Evolutionary conservation across 2,113 vertebrate genomes (phyloP), one percentile per base, ranked within the genome.

Genomic region (Corvus moneduloides): DNA sequence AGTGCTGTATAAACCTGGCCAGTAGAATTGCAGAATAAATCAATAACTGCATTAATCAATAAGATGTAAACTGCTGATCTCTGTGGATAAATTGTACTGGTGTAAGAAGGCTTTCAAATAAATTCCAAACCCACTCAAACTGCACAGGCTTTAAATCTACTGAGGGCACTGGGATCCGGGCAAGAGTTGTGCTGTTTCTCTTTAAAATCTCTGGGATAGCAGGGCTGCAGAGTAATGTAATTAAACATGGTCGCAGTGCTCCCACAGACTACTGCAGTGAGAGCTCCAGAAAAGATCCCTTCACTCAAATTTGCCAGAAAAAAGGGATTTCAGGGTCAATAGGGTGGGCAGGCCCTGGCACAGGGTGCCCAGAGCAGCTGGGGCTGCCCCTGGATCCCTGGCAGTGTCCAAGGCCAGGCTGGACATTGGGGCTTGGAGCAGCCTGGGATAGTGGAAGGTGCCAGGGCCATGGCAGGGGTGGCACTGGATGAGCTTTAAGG

Each of bases 21-120:
- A 72, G 79, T 68, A 96, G 84, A 97, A 95, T 96, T 52, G 5
- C 39, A 55, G 92, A 66, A 94, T 91, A 84, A 92, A 94, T 97
- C 96, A 92, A 95, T 96, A 96, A 56, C 73, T 59, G 52, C 96
- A 94, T 94, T 97, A 93, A 97, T 97, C 96, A 97, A 97, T 96
- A 95, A 4, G 33, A 91, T 93, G 86, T 95, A 97, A 96, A 97
- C 95, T 97, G 96, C 94, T 97, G 96, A 97, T 95, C 93, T 91
- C 89, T 89, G 95, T 95, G 95, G 93, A 96, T 96, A 96, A 97
- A 96, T 95, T 91, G 94, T 93, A 63, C 83, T 6, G 35, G n/a
- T 89, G 79, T 80, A 87, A 96, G 95, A 67, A 71, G 85, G 81
- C 55, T 90, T 90, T 93, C 95, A 93, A 87, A 96, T 96, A 97